Evolutionary conservation across 2,888 invertebrate species (phyloP), one percentile per base, ranked within the genome.

Genomic region (Agrilus biguttatus): DNA sequence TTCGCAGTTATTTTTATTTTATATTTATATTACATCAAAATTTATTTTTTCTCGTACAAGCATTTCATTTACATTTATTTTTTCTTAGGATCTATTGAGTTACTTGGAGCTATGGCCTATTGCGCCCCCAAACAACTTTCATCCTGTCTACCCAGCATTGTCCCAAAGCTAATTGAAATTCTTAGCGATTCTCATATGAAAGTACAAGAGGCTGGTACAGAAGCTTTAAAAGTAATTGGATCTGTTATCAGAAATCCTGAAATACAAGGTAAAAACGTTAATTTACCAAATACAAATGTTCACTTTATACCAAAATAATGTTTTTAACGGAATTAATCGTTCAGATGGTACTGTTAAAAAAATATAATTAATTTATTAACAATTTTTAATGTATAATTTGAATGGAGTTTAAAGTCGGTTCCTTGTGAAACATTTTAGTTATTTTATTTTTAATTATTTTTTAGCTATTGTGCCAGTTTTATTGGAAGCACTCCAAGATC

Each of bases 51-150:
- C n/a, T n/a, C n/a, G n/a, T n/a, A n/a, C 17, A 17, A 4, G 17
- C 17, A 17, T 17, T 17, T 17, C 4, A 28, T 13, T 14, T 5
- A 34, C 12, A 17, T 40, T 41, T 8, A 41, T 43, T 36, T 42
- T 44, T 10, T 48, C 58, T 41, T 62, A 84, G 87, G 93, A 28
- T 93, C 95, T 0, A 90, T 96, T 44, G 96, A 97, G 63, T 69
- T 97, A 42, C 73, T 97, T 21, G 96, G 97, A 8, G 91, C 95
- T 10, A 97, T 98, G 96, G 96, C 97, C 0, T 95, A 85, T 69
- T 98, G 97, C 68, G 98, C 98, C 1, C 98, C 98, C 0, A 95
- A 96, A 65, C 98, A 99, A 67, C 71, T 99, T 49, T 96, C 96
- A 5, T 92, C 95, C 1, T 97, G 97, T 65, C 73, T 98, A 54